These are phyloP conservation scores for Arctopsyche grandis DNA, from an alignment of 1,140 invertebrate genomes.

Conservation along the genomic window DNA sequence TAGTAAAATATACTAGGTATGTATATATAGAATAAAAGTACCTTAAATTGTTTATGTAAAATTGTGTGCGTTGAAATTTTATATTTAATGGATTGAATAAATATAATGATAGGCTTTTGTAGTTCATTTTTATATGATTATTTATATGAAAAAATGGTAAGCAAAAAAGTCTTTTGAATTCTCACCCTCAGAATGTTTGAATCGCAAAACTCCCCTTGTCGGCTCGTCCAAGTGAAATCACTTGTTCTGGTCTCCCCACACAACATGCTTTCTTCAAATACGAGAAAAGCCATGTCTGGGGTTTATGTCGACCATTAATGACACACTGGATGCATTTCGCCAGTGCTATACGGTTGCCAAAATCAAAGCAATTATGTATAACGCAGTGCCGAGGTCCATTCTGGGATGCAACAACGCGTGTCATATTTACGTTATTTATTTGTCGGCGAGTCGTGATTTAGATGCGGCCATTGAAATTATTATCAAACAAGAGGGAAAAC, in stretches of 20 bases:
- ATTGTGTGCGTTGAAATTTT: no score
- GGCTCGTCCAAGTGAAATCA: neutral
- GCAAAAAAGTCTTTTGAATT: constrained; percentile 1
- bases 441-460: no score
- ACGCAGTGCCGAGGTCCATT: constrained; percentile 7
- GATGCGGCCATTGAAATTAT: no score
- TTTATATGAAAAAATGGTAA: neutral
- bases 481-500: no score
- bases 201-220: neutral
- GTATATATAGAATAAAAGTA: no score
- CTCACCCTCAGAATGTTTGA: neutral
- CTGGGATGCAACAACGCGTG: constrained; percentile 32
- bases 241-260: neutral
- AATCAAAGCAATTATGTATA: constrained; percentile 34
- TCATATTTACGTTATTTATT: constrained; percentile 48
- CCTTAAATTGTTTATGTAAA: no score
- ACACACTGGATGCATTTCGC: neutral
- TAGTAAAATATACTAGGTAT: no score
- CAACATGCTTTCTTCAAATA: neutral
- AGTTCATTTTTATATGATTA: neutral
- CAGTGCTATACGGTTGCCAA: constrained; percentile 31
- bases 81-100: no score
- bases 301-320: constrained; percentile 36
- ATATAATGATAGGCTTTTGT: no score
- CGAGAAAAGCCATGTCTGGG: neutral